Conservation (phyloP, 2,888 invertebrate species). For the Lasioglossum lativentre region DNA sequence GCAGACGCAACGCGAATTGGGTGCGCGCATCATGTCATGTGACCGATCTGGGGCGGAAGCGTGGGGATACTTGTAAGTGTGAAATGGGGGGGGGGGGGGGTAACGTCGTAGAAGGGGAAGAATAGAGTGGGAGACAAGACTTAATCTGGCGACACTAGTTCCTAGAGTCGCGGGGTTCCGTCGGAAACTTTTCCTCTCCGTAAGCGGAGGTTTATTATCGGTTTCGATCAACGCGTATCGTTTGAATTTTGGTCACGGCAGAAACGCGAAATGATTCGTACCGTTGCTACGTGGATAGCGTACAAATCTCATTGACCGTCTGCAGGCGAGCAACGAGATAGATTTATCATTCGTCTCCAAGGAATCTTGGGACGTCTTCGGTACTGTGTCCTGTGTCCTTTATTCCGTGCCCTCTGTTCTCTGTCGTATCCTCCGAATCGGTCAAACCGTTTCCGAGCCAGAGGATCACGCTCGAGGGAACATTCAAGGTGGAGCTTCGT, state of each 20-base stretch:
- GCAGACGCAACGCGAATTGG: no score
- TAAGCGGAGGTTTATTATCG: neutral
- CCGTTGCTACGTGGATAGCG: neutral
- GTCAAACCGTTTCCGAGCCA: neutral
- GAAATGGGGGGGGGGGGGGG: no score
- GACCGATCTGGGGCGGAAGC: no score
- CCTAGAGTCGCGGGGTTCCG: no score
- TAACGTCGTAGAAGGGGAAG: no score
- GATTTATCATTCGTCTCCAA: neutral
- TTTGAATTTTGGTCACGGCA: neutral
- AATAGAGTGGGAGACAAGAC: no score
- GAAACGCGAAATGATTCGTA: neutral
- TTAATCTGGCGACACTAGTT: no score
- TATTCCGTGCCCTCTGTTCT: no score
- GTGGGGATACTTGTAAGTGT: no score
- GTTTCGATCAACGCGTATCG: neutral
- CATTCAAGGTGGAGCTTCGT: slow-evolving; percentile 64
- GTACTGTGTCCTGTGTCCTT: neutral
- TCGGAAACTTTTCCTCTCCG: neutral
- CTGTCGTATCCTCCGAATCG: neutral
- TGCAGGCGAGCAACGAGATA: no score
- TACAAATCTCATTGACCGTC: neutral
- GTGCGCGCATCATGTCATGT: no score
- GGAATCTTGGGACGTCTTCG: neutral
- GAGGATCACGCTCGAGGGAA: neutral